Evolutionary conservation across 2,888 invertebrate species (phyloP), one percentile per base, ranked within the genome.

Genomic region (Standfussiana lucernea): DNA sequence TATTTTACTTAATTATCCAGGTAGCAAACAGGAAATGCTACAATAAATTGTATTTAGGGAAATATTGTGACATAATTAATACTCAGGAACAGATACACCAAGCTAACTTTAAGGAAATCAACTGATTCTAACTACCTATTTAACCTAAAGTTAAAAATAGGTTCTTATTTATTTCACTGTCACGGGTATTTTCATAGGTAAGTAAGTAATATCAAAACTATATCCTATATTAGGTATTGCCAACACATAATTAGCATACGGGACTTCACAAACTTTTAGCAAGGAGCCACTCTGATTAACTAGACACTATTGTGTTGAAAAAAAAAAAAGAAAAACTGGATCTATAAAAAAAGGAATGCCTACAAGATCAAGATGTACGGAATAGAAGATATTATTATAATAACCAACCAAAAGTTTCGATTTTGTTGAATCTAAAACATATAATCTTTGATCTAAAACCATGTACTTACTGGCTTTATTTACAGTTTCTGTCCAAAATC

Each of bases 101-200:
- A 11, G 21, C 8, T 32, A 40, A 61, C 21, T 59, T 40, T 40
- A 77, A 11, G 45, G 65, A 65, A 77, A 77, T 65, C 13, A 32
- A 7, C 21, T n/a, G 7, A 50, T 40, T 50, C 11, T 61, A n/a
- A 40, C 8, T 64, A 61, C 10, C 35, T 61, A n/a, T 40, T 40
- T 40, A 40, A 40, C n/a, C 18, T 8, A 40, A 64, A 15, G 8
- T 64, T 64, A n/a, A 28, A 64, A 64, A 64, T 64, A 64, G 2
- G 11, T 61, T 56, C 6, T 13, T 28, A 45, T 42, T n/a, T 35
- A 47, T 35, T 45, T 72, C 45, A 37, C 62, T 37, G 13, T 42
- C 24, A 40, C 21, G 10, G 61, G 35, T 61, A 8, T 32, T 32
- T 59, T 18, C 18, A 3, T 18, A 32, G 8, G 59, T 59, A 59